Percentiles rank a stretch among this genome's conserved stretches.
These are phyloP conservation scores for Hippasteria phrygiana DNA, from an alignment of 53 echinoderm and acorn worm genomes.

Conservation along the genomic window DNA sequence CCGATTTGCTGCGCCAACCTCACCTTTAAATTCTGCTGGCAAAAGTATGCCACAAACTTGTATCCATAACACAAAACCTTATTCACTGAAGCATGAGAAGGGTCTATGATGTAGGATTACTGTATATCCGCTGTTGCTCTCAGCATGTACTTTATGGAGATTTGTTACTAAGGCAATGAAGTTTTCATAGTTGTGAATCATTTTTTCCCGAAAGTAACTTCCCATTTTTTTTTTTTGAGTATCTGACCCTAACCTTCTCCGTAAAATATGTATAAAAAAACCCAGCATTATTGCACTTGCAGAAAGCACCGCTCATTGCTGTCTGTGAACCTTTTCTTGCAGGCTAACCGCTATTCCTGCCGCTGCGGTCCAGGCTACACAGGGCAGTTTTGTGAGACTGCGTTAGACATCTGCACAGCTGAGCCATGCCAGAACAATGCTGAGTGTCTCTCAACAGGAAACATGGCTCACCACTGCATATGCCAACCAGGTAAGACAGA, in stretches of 20 bases:
- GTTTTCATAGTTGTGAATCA: too few relatives aligned
- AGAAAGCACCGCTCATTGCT: not conserved
- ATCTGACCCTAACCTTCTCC: not conserved
- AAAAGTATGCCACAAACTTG: too few relatives aligned
- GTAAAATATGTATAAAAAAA: not conserved
- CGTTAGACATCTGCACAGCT: slow-evolving; percentile 54
- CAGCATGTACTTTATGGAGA: too few relatives aligned
- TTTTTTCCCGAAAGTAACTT: too few relatives aligned
- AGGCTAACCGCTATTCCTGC: slow-evolving; percentile 68
- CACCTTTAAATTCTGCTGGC: too few relatives aligned
- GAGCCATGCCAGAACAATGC: slow-evolving; percentile 54
- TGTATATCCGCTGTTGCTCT: too few relatives aligned
- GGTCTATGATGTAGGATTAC: too few relatives aligned
- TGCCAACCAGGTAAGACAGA: slow-evolving; percentile 26
- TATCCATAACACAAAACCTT: too few relatives aligned
- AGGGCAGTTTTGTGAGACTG: slow-evolving; percentile 50
- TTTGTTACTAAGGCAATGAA: too few relatives aligned
- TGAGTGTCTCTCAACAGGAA: not conserved
- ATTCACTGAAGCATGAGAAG: too few relatives aligned
- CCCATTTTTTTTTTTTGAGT: too few relatives aligned
- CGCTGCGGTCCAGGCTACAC: slow-evolving; percentile 52
- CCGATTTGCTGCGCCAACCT: too few relatives aligned
- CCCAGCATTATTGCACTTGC: not conserved
- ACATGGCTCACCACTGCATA: slow-evolving; percentile 33
- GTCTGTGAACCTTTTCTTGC: not conserved